These are phyloP conservation scores for Dasypolia templi DNA, from an alignment of 2,888 invertebrate genomes.

Conservation along the genomic window DNA sequence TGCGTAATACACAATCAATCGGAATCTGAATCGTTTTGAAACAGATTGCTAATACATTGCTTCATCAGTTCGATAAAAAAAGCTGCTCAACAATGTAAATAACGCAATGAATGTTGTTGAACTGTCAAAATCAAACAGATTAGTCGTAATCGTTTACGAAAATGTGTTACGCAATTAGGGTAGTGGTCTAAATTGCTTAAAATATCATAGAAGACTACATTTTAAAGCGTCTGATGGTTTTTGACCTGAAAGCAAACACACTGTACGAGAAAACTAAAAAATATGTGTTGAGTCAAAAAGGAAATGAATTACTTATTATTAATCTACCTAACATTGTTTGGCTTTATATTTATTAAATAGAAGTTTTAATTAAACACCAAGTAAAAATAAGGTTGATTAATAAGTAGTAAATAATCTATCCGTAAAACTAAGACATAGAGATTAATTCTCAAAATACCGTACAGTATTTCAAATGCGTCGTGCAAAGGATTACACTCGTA, in stretches of 20 bases:
- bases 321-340: neutral
- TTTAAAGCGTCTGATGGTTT: neutral
- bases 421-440: neutral
- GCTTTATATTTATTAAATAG: neutral
- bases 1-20: too few species aligned
- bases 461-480: constrained; percentile 8
- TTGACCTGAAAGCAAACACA: neutral
- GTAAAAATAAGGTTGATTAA: neutral
- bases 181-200: neutral
- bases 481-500: constrained; percentile 33
- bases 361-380: neutral
- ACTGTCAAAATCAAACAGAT: too few species aligned
- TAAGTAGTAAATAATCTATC: neutral
- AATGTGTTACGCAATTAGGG: too few species aligned
- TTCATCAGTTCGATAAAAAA: too few species aligned
- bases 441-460: constrained; percentile 6
- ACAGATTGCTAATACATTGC: too few species aligned
- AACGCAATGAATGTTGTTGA: too few species aligned
- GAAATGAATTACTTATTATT: neutral
- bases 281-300: neutral
- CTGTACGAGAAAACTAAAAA: neutral
- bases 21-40: too few species aligned
- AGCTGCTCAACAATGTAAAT: too few species aligned
- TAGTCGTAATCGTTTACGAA: too few species aligned
- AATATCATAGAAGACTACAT: neutral